phyloP scores from a whole-genome alignment of 2,113 vertebrate genomes.

The Malurus alboscapulatus region DNA sequence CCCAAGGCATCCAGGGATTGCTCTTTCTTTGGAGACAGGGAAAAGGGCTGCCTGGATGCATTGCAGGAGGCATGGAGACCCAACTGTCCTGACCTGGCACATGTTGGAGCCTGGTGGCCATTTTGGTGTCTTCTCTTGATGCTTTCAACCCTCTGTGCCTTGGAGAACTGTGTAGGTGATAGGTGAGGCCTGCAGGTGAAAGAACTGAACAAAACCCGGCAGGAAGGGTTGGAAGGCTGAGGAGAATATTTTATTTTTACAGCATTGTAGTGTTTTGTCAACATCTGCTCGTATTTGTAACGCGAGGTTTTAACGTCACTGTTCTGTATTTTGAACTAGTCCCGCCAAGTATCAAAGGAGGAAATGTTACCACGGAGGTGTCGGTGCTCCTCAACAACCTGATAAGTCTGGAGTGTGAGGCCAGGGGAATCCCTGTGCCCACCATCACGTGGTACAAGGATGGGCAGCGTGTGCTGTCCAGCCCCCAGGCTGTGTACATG shows the following conservation, averaged over 20 bases:
- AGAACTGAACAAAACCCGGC: background rate
- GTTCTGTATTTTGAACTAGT: slow-evolving; percentile 73
- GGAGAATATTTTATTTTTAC: background rate
- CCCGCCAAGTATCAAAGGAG: slow-evolving; percentile 90
- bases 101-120: background rate
- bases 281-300: background rate
- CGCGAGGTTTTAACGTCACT: background rate
- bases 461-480: slow-evolving; percentile 75
- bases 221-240: background rate
- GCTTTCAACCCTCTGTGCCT: background rate
- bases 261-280: background rate
- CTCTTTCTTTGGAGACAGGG: background rate
- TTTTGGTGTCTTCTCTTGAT: background rate
- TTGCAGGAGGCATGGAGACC: background rate
- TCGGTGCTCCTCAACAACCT: slow-evolving; percentile 77
- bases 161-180: background rate
- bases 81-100: background rate
- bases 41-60: background rate
- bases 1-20: background rate
- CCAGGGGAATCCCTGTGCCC: slow-evolving; percentile 87
- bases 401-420: slow-evolving; percentile 88
- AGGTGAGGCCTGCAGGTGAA: background rate
- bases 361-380: slow-evolving; percentile 83
- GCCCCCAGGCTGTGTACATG: slow-evolving; percentile 79
- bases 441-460: slow-evolving; percentile 88